phyloP scores from a whole-genome alignment of 2,113 vertebrate species.

The Cyanoramphus novaezelandiae region DNA sequence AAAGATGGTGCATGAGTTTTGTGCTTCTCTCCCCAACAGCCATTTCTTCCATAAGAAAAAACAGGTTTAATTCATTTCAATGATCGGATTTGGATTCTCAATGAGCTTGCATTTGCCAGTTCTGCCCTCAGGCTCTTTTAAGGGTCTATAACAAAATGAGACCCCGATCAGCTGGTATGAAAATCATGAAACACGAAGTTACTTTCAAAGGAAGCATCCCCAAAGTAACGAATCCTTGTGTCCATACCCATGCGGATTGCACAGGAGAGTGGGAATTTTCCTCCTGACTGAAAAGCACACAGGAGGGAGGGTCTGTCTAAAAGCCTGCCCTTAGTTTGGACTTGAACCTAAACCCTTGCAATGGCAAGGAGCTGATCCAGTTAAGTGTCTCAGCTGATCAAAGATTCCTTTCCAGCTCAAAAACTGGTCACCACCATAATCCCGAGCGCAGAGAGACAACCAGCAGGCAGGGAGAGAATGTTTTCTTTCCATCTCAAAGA shows the following conservation, averaged over 20 bases:
- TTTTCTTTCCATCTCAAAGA: not conserved
- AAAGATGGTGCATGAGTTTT: not conserved
- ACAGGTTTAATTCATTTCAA: not conserved
- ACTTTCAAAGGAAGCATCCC: not conserved
- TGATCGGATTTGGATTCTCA: not conserved
- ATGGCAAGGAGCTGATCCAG: not conserved
- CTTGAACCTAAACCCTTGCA: not conserved
- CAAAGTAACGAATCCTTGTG: not conserved
- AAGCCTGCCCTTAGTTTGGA: not conserved
- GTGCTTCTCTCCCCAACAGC: not conserved
- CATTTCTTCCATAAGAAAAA: not conserved
- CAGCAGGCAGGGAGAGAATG: fast-evolving
- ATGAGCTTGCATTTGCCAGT: not conserved
- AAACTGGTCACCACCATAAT: not conserved
- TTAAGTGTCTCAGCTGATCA: not conserved
- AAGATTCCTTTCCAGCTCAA: not conserved
- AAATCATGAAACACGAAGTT: not conserved
- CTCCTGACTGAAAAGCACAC: fast-evolving
- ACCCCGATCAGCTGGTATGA: not conserved
- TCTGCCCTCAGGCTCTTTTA: not conserved
- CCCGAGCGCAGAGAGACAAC: fast-evolving
- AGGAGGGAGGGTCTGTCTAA: not conserved
- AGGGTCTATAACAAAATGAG: not conserved
- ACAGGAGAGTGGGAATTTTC: not conserved
- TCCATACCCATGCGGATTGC: fast-evolving